Evolutionary conservation across 1,140 invertebrate genomes (phyloP).

Genomic region (Eupeodes corollae): DNA sequence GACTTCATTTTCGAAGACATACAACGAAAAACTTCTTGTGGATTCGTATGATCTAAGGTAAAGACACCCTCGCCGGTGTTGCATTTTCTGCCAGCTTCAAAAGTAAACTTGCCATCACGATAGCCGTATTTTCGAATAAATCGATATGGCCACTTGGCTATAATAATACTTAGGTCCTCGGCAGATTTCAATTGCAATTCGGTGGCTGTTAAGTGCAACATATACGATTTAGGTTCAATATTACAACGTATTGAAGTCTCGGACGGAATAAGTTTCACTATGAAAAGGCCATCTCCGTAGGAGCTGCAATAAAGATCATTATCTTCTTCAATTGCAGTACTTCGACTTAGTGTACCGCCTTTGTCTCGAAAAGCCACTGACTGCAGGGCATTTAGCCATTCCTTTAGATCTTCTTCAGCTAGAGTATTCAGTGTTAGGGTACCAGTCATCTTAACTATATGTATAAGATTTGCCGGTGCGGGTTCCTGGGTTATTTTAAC

Average conservation of each 20-base stretch:
- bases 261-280: conserved; percentile 62
- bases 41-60: conserved; percentile 63
- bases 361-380: conserved; percentile 70
- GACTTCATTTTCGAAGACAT: conserved; percentile 69
- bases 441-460: conserved; percentile 59
- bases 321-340: conserved; percentile 60
- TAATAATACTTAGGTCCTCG: conserved; percentile 46
- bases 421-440: conserved; percentile 58
- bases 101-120: conserved; percentile 69
- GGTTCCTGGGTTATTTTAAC: conserved; percentile 65
- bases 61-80: conserved; percentile 76
- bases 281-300: conserved; percentile 61
- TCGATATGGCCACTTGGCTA: conserved; percentile 77
- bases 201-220: conserved; percentile 56
- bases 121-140: conserved; percentile 77
- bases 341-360: conserved; percentile 11
- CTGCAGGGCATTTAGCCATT: conserved; percentile 68
- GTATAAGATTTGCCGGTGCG: conserved; percentile 47
- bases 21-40: conserved; percentile 68
- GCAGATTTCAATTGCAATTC: conserved; percentile 59
- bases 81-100: conserved; percentile 84
- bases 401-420: conserved; percentile 56
- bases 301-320: conserved; percentile 77
- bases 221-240: conserved; percentile 57
- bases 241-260: conserved; percentile 65